Evolutionary conservation across 2,113 vertebrate species (phyloP).

Genomic region (Gobio gobio): DNA sequence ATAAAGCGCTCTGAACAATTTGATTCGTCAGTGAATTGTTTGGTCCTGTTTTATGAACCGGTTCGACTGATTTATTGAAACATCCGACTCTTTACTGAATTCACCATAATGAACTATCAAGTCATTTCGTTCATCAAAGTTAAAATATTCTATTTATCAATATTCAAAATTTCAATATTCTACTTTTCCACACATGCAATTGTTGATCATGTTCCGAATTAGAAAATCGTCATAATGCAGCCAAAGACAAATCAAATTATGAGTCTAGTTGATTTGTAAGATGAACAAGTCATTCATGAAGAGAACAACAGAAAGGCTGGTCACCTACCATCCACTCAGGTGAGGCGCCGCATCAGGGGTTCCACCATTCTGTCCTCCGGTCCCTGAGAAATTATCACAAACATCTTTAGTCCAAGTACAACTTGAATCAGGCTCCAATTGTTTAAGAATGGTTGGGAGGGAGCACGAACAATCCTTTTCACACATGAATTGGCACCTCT

Average conservation of each 20-base stretch:
- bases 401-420: background rate
- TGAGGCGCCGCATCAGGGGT: conserved; percentile 82
- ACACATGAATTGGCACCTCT: no score
- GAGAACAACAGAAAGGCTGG: background rate
- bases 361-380: conserved; percentile 86
- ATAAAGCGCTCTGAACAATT: background rate
- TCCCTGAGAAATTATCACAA: conserved; percentile 64
- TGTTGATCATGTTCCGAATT: background rate
- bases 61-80: no score
- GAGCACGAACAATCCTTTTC: no score
- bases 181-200: background rate
- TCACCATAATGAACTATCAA: no score
- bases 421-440: no score
- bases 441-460: no score
- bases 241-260: background rate
- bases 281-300: background rate
- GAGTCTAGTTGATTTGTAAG: background rate
- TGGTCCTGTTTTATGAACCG: no score
- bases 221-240: background rate
- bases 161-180: background rate
- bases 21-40: background rate
- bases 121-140: no score
- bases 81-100: no score
- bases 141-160: background rate
- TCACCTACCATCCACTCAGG: conserved; percentile 81